A percentile compares a stretch with the other conserved stretches of the same genome.
These are phyloP conservation scores for Papilio glaucus DNA, from an alignment of 1,140 invertebrate species.

Conservation along the genomic window DNA sequence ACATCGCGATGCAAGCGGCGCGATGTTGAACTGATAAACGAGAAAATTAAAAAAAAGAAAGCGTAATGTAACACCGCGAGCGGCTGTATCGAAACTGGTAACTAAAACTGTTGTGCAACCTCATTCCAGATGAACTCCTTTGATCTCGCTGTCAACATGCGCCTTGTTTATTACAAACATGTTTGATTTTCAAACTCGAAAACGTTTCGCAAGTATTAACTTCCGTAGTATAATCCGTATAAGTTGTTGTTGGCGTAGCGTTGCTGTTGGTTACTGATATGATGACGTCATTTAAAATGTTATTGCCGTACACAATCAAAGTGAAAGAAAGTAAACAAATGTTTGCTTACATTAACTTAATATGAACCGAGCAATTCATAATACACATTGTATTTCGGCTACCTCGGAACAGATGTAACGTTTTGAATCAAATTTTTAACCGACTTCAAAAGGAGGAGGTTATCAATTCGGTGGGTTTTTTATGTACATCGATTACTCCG, in stretches of 20 bases:
- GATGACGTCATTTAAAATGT: neutral
- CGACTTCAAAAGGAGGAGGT: too few species aligned
- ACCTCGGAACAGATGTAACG: neutral
- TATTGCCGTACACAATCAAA: neutral
- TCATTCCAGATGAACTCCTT: too few species aligned
- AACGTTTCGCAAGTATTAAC: neutral
- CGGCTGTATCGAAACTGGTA: too few species aligned
- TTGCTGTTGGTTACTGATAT: neutral
- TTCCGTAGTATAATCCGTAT: neutral
- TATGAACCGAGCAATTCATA: too few species aligned
- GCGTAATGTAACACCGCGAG: neutral
- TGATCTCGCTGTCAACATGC: constrained; percentile 35
- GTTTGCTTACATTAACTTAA: neutral
- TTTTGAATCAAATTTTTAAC: neutral
- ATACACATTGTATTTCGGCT: too few species aligned
- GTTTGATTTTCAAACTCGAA: neutral
- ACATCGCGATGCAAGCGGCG: too few species aligned
- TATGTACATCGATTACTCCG: too few species aligned
- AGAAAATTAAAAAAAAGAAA: constrained; percentile 3
- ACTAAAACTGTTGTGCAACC: too few species aligned
- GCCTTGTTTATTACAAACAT: constrained; percentile 27
- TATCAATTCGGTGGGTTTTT: too few species aligned
- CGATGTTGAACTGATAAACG: neutral
- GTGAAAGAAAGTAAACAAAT: neutral
- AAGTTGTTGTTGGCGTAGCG: neutral